A percentile compares a stretch with the other conserved stretches of the same genome.
Conservation (phyloP, 2,113 vertebrate species). For the human (Homo sapiens) region DNA sequence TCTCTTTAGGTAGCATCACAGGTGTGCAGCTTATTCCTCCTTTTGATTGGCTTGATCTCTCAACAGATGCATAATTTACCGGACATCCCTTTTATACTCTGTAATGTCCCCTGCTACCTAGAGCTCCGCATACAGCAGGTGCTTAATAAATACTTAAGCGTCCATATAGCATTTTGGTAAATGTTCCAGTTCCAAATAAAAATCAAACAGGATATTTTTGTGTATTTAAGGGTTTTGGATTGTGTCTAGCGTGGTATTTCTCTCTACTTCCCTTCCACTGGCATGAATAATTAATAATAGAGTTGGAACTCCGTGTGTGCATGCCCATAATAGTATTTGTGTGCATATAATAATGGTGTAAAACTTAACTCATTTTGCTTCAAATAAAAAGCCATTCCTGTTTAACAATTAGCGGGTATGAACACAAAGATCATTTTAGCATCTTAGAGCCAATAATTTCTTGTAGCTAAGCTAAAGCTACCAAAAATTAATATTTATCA, state of each 20-base stretch:
- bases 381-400: neutral
- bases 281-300: slow-evolving; percentile 37
- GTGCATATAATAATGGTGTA: neutral
- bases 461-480: neutral
- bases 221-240: neutral
- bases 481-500: slow-evolving; percentile 18
- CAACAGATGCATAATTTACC: neutral
- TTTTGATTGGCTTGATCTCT: neutral
- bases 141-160: neutral
- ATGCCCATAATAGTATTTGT: neutral
- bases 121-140: neutral
- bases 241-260: neutral
- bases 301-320: neutral
- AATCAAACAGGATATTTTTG: neutral
- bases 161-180: neutral
- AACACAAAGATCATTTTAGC: slow-evolving; percentile 8
- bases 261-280: neutral
- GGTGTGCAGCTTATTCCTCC: neutral
- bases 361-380: neutral
- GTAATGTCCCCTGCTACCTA: neutral
- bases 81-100: neutral
- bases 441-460: neutral
- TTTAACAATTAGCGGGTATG: neutral
- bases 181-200: neutral
- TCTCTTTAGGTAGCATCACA: neutral